Evolutionary conservation across 2,113 vertebrate species (phyloP), one percentile per base, ranked within the genome.

Genomic region (Pomatorhinus ruficollis): DNA sequence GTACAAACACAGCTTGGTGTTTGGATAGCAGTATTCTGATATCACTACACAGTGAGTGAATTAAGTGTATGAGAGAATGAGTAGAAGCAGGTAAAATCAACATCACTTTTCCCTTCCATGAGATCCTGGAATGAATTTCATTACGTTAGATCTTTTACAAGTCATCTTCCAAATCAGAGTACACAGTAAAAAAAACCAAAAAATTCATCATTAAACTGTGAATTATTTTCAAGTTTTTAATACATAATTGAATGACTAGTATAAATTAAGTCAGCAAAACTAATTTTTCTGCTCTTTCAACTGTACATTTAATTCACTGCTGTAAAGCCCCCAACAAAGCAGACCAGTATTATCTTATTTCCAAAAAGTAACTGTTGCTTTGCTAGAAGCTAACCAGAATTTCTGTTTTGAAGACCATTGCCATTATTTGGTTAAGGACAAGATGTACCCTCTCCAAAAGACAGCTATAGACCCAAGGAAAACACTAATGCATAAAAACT

Each of bases 181-280:
- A 82, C 19, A 31, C 1, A 2, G 20, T 30, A 50, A 57, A 86
- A 49, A 1, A 74, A 45, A 2, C 3, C 1, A 12, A 65, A 70
- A 65, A 65, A 37, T 3, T 19, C 12, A 42, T 69, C 10, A 85
- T 50, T 79, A 57, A 57, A 54, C 47, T 75, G 15, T 6, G 3
- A 75, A 53, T 61, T 31, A 44, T 61, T 68, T 79, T 60, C 28
- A 16, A 5, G 5, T 31, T 44, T 75, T 81, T 21, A 54, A 42
- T 30, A 78, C 0, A 1, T n/a, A 84, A 66, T 20, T 66, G 15
- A 70, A 81, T 33, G 9, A 23, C 11, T 4, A 0, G 10, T 25
- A 82, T 30, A 71, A 88, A 84, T 81, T 44, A 40, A 69, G n/a
- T 37, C 49, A 68, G 33, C 5, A 90, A 83, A 72, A 77, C 25